Conservation (phyloP, 1,140 invertebrate genomes). For the Marisa cornuarietis region DNA sequence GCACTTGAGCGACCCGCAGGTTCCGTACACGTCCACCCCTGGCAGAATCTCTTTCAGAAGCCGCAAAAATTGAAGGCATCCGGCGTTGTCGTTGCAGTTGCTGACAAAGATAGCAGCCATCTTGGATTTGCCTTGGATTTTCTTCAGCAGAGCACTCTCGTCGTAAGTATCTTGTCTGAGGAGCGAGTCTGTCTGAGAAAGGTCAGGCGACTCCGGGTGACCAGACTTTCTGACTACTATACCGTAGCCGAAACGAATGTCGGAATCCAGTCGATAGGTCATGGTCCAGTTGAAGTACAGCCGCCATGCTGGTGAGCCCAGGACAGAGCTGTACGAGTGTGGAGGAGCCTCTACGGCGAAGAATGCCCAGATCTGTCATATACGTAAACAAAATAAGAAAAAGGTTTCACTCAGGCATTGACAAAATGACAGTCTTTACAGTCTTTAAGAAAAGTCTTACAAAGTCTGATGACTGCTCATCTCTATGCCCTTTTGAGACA, state of each 20-base stretch:
- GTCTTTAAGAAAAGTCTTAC: no score
- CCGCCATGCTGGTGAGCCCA: neutral
- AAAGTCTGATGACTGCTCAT: no score
- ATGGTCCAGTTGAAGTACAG: conserved; percentile 79
- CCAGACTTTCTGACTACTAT: neutral
- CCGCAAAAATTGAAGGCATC: neutral
- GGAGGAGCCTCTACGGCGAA: conserved; percentile 17
- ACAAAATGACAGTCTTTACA: no score
- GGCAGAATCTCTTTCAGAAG: neutral
- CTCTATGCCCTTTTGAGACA: no score
- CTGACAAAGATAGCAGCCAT: neutral
- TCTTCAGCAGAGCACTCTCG: neutral
- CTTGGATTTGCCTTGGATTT: neutral
- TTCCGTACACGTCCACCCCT: conserved; percentile 13
- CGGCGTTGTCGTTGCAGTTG: neutral
- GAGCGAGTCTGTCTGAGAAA: neutral
- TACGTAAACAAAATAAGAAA: no score
- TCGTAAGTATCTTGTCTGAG: neutral
- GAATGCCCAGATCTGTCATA: conserved; percentile 23
- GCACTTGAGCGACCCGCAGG: conserved; percentile 1
- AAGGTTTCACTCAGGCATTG: no score
- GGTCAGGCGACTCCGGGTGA: no score
- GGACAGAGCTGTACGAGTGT: neutral
- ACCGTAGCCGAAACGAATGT: conserved; percentile 31
- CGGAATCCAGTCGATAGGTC: conserved; percentile 75